Base-by-base conservation (phyloP, 1,140 invertebrate genomes). In the Anastrepha ludens region DNA sequence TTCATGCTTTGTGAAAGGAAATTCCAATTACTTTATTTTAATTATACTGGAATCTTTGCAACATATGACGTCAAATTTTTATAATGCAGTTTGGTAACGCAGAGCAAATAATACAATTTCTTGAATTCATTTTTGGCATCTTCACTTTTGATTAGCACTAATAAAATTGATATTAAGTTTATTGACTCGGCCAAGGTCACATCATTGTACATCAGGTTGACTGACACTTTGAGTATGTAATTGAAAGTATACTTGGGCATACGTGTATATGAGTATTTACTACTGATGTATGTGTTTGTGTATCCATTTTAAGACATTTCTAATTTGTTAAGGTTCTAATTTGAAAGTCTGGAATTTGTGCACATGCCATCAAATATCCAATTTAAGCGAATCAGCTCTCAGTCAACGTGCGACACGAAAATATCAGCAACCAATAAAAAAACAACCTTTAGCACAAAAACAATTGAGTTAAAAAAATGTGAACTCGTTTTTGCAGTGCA, bases 131-230 rank as follows among this genome's bases (percentile, higher is more conserved):
- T 29, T 81, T 81, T 11, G 44, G 74, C 20, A 20, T 29, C 47
- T 20, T 58, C 47, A 55, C 47, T 55, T 81, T 81, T 55, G 55
- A 81, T 81, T 81, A 81, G 17, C 74, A 55, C 50, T 17, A 50
- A 58, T 6, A 29, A 81, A 81, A 55, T 58, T 81, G 44, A 17
- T 81, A 81, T 55, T 55, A 20, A 55, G 74, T 81, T 81, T 81
- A n/a, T 81, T 81, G 44, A 81, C 74, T 55, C 17, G 3, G 41
- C 41, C 67, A 74, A 74, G 67, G 67, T 39, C 67, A 74, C 7
- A 17, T 47, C 41, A n/a, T 5, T 0, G 17, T 7, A 39, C 41
- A 8, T 17, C 67, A 74, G 13, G 67, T 74, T 74, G 67, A 74
- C 17, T 74, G 67, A 74, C 67, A 74, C 67, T 47, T 70, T 17